Percentiles rank a stretch among this genome's conserved stretches.
phyloP scores from a whole-genome alignment of 2,797 vertebrate genomes.

The Macropus fuliginosus region DNA sequence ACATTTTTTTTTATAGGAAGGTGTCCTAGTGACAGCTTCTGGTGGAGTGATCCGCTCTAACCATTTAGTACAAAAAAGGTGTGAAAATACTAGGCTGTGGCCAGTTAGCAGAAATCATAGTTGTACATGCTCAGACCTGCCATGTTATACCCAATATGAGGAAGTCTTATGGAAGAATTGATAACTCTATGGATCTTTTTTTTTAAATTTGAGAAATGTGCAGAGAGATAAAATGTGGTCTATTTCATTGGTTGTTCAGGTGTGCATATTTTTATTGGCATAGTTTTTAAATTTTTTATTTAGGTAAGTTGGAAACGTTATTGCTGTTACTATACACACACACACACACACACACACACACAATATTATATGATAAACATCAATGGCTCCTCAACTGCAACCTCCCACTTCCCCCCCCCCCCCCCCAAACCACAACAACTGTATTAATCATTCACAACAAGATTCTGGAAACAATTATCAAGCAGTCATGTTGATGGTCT shows the following conservation, averaged over 20 bases:
- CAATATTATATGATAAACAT: not conserved
- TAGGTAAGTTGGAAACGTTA: conserved; percentile 63
- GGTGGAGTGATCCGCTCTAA: conserved; percentile 86
- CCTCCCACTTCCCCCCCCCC: too few relatives aligned
- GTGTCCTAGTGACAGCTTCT: conserved; percentile 86
- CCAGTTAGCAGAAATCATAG: conserved; percentile 93
- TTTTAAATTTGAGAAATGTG: conserved; percentile 68
- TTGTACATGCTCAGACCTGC: conserved; percentile 90
- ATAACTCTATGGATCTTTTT: conserved; percentile 81
- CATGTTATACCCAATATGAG: conserved; percentile 86
- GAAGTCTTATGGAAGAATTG: conserved; percentile 86
- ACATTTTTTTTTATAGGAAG: conserved; percentile 88
- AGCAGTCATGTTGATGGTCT: not conserved
- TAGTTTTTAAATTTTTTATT: conserved; percentile 63
- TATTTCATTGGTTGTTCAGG: conserved; percentile 74
- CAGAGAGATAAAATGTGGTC: conserved; percentile 77
- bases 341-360: not conserved
- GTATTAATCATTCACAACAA: conserved; percentile 59
- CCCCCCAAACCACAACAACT: conserved; percentile 12
- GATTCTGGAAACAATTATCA: conserved; percentile 24
- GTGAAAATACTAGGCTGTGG: conserved; percentile 90
- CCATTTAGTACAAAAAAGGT: conserved; percentile 91
- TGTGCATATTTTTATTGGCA: not conserved
- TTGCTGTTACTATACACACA: conserved; percentile 42
- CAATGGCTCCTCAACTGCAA: conserved; percentile 28